Evolutionary conservation across 2,797 vertebrate species (phyloP).

Genomic region (Hozukius guyotensis): DNA sequence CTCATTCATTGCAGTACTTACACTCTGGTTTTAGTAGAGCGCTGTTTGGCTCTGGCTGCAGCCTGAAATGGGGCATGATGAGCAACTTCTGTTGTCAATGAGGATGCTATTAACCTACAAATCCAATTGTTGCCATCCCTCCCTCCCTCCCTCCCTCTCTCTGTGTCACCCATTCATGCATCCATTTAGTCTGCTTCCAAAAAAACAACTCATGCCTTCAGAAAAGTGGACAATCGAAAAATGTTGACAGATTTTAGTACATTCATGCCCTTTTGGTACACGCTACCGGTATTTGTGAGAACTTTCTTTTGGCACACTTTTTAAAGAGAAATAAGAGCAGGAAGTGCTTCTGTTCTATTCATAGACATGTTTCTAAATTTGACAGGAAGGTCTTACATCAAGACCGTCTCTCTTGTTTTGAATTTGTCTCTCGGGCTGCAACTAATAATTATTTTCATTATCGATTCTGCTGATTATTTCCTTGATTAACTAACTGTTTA

Average conservation of each 20-base stretch:
- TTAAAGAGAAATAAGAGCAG: background rate
- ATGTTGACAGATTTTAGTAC: background rate
- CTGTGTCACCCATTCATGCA: background rate
- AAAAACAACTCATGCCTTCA: slow-evolving; percentile 2
- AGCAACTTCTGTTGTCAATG: slow-evolving; percentile 61
- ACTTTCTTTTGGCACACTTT: background rate
- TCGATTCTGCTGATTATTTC: background rate
- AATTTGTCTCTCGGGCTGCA: background rate
- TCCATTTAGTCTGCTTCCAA: slow-evolving; percentile 19
- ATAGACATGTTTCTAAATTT: background rate
- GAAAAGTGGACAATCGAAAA: background rate
- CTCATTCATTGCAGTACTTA: slow-evolving; percentile 44
- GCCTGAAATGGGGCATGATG: slow-evolving; percentile 46
- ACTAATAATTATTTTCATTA: background rate
- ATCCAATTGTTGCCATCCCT: slow-evolving; percentile 46
- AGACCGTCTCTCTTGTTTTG: background rate
- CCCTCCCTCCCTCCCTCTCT: background rate
- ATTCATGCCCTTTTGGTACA: background rate
- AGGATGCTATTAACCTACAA: slow-evolving; percentile 69
- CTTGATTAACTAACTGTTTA: background rate
- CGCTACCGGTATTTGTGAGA: background rate
- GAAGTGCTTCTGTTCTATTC: background rate
- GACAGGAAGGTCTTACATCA: background rate
- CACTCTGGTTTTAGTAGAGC: slow-evolving; percentile 31
- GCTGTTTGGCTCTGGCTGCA: slow-evolving; percentile 24